Conservation (phyloP, 2,113 vertebrate genomes). For the Bolborhynchus lineola region DNA sequence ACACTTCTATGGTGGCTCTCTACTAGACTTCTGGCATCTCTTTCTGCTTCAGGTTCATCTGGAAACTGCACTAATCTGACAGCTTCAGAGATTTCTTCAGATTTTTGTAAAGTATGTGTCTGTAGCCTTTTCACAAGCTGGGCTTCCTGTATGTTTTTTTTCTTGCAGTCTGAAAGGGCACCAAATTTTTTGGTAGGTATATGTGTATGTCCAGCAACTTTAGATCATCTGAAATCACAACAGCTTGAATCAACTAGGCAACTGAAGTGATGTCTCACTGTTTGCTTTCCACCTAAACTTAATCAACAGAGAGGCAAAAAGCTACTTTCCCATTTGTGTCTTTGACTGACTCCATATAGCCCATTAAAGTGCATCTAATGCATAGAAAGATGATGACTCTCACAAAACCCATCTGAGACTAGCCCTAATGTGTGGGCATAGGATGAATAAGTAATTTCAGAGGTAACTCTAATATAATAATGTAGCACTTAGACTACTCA, state of each 20-base stretch:
- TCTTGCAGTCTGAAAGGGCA: background rate
- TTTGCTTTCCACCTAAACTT: background rate
- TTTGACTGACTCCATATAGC: background rate
- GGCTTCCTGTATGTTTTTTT: background rate
- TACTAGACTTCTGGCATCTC: background rate
- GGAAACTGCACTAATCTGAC: background rate
- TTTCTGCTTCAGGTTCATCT: background rate
- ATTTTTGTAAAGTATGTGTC: background rate
- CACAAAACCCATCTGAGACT: background rate
- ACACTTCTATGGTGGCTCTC: background rate
- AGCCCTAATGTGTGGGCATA: background rate
- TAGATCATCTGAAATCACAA: background rate
- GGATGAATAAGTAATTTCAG: background rate
- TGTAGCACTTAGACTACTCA: background rate
- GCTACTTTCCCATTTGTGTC: background rate
- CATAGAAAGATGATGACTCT: background rate
- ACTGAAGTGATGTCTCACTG: background rate
- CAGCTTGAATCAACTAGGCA: background rate
- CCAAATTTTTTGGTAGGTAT: background rate
- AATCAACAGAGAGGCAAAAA: background rate
- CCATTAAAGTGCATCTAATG: background rate
- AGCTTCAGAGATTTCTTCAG: background rate
- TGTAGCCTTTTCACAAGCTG: background rate
- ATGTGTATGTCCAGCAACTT: background rate
- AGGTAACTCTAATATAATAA: constrained; percentile 7